These are phyloP conservation scores for Nothura maculosa DNA, from an alignment of 2,797 vertebrate species.

Conservation along the genomic window DNA sequence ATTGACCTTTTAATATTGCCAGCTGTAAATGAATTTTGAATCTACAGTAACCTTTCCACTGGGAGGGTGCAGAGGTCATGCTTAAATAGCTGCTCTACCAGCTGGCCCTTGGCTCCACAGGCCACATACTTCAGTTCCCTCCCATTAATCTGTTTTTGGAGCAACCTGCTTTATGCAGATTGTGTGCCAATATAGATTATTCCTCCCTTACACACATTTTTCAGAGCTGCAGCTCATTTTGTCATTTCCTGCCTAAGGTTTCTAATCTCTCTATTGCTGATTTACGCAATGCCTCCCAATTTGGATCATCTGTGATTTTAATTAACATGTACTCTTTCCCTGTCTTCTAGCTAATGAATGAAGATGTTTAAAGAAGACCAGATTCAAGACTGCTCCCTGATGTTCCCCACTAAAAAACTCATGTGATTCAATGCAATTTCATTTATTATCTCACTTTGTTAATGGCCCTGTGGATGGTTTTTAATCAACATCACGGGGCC, in stretches of 20 bases:
- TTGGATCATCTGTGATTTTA: slow-evolving; percentile 70
- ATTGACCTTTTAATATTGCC: slow-evolving; percentile 7
- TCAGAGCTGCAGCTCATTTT: slow-evolving; percentile 48
- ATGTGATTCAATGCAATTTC: neutral
- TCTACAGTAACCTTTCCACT: neutral
- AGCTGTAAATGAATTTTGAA: slow-evolving; percentile 35
- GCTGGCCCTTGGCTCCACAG: slow-evolving; percentile 1
- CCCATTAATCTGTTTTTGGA: slow-evolving; percentile 20
- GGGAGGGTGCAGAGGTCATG: slow-evolving; percentile 29
- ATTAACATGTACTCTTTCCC: slow-evolving; percentile 48
- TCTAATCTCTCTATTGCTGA: slow-evolving; percentile 43
- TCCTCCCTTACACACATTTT: slow-evolving; percentile 1
- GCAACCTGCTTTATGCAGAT: neutral
- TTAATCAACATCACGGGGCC: slow-evolving; percentile 58
- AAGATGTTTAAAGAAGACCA: slow-evolving; percentile 58
- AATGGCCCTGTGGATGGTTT: slow-evolving; percentile 44
- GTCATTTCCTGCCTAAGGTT: slow-evolving; percentile 54
- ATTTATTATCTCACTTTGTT: slow-evolving; percentile 59
- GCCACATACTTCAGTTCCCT: slow-evolving; percentile 7
- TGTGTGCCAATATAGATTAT: neutral
- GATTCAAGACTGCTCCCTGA: slow-evolving; percentile 43
- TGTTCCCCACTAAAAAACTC: slow-evolving; percentile 41
- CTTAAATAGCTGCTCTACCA: slow-evolving; percentile 24
- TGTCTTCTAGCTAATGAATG: slow-evolving; percentile 61
- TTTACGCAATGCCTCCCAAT: slow-evolving; percentile 48